Percentiles rank a stretch among this genome's conserved stretches.
phyloP scores from a whole-genome alignment of 2,888 invertebrate species.

The Lissonota sp. region DNA sequence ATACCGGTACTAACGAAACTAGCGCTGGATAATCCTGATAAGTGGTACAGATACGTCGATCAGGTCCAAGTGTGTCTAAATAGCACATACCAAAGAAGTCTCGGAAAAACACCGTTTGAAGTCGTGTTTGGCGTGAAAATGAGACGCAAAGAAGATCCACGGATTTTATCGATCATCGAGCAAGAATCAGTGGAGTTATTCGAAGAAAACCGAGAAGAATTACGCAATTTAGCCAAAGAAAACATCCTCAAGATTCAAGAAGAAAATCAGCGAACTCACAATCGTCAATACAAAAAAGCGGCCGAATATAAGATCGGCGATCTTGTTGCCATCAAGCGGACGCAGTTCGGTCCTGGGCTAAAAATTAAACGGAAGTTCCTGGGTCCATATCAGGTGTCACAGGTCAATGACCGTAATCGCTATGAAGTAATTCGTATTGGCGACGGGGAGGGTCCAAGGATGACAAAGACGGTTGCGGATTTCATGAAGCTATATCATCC shows the following conservation, averaged over 20 bases:
- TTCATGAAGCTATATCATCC: no score
- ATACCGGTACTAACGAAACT: constrained; percentile 61
- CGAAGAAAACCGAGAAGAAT: constrained; percentile 45
- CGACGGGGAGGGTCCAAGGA: no score
- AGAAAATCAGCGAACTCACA: constrained; percentile 67
- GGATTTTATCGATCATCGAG: constrained; percentile 45
- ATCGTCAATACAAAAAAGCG: constrained; percentile 63
- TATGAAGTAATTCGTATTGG: no score
- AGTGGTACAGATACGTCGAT: constrained; percentile 27
- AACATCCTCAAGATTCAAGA: constrained; percentile 64
- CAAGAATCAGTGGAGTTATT: constrained; percentile 55
- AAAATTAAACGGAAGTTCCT: no score
- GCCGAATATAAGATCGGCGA: constrained; percentile 62
- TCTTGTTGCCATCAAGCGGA: constrained; percentile 29
- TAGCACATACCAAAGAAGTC: neutral
- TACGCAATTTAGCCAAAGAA: constrained; percentile 53
- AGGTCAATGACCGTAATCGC: no score
- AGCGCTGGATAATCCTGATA: constrained; percentile 3
- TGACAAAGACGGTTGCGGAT: no score
- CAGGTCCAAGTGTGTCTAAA: constrained; percentile 10
- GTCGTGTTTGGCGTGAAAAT: constrained; percentile 7
- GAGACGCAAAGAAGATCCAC: constrained; percentile 15
- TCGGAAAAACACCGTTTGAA: constrained; percentile 14
- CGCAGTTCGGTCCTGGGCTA: no score
- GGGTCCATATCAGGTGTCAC: no score